Percentiles rank a stretch among this genome's conserved stretches.
phyloP scores from a whole-genome alignment of 1,140 invertebrate species.

The Anastrepha obliqua region DNA sequence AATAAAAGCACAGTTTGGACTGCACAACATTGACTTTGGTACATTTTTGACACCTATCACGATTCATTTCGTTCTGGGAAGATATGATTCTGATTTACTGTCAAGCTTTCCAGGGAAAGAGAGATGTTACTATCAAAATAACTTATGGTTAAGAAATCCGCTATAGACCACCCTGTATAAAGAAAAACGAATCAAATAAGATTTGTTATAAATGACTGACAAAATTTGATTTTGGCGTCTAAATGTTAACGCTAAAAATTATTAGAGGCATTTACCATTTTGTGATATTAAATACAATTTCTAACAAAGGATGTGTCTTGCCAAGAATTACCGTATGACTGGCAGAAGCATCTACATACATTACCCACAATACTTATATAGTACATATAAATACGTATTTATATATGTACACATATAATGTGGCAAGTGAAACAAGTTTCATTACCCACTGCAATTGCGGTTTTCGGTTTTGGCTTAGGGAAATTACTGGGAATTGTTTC shows the following conservation, averaged over 20 bases:
- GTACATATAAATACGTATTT: not conserved
- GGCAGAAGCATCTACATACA: not conserved
- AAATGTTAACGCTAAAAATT: slow-evolving; percentile 14
- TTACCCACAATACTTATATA: not conserved
- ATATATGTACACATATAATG: not conserved
- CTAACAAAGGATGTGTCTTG: not conserved
- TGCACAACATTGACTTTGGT: too few species aligned
- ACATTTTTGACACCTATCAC: too few species aligned
- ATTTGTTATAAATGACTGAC: too few species aligned
- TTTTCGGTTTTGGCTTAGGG: not conserved
- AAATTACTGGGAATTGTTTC: not conserved
- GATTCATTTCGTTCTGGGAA: too few species aligned
- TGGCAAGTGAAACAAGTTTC: not conserved
- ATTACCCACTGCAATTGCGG: not conserved
- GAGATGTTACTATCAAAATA: too few species aligned
- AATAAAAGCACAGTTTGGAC: too few species aligned
- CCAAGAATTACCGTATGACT: slow-evolving; percentile 1
- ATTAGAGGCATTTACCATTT: slow-evolving; percentile 7
- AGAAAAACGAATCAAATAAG: too few species aligned
- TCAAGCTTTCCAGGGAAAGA: too few species aligned
- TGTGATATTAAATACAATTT: slow-evolving; percentile 10
- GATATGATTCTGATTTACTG: too few species aligned
- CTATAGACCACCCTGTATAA: too few species aligned
- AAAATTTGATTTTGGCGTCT: not conserved
- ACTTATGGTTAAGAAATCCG: too few species aligned